These are phyloP conservation scores for Epinephelus cyanopodus DNA, from an alignment of 2,113 vertebrate species.

Conservation along the genomic window DNA sequence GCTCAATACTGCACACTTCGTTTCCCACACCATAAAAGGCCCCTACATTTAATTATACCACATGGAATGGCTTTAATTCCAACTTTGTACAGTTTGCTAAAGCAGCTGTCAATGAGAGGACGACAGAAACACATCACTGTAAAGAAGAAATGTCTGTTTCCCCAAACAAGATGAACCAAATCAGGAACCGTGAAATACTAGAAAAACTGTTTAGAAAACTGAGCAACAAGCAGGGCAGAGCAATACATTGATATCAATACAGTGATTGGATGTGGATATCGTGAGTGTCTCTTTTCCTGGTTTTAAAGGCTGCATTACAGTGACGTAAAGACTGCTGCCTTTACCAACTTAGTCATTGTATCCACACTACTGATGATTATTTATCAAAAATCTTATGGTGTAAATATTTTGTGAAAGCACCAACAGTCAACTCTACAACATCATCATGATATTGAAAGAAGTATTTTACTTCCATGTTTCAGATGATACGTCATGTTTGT, in stretches of 20 bases:
- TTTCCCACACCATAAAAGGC: constrained; percentile 71
- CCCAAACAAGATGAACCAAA: constrained; percentile 10
- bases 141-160: constrained; percentile 39
- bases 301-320: too few species aligned
- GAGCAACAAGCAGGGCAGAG: not conserved
- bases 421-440: too few species aligned
- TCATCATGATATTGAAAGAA: too few species aligned
- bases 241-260: too few species aligned
- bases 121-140: constrained; percentile 28
- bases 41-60: constrained; percentile 78
- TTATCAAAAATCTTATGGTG: too few species aligned
- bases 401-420: too few species aligned
- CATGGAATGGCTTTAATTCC: constrained; percentile 63
- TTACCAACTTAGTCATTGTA: too few species aligned
- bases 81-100: constrained; percentile 63
- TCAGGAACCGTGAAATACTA: not conserved
- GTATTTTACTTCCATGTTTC: too few species aligned
- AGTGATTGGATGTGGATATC: too few species aligned
- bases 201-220: not conserved
- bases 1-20: constrained; percentile 82
- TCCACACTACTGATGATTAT: too few species aligned
- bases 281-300: too few species aligned
- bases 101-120: constrained; percentile 34
- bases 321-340: not conserved
- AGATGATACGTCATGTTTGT: too few species aligned